Conservation (phyloP, 2,888 invertebrate species). For the Lasioglossum villosulum region DNA sequence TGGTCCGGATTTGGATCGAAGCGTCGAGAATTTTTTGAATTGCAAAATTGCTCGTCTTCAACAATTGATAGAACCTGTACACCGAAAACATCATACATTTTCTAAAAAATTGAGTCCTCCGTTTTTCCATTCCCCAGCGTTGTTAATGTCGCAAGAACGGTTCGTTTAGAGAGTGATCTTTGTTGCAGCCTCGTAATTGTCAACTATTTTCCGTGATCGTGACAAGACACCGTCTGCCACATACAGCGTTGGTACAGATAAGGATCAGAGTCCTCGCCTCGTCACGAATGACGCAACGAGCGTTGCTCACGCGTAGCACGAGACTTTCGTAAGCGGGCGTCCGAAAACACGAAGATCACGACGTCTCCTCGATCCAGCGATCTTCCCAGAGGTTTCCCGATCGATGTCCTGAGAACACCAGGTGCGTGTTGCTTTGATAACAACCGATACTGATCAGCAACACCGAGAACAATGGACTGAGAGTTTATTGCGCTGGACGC, state of each 20-base stretch:
- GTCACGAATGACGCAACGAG: slow-evolving; percentile 70
- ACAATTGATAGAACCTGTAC: too few species aligned
- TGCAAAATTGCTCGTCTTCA: too few species aligned
- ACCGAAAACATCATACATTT: too few species aligned
- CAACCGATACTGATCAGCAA: slow-evolving; percentile 19
- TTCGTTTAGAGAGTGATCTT: neutral
- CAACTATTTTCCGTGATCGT: slow-evolving; percentile 4
- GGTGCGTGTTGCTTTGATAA: slow-evolving; percentile 20
- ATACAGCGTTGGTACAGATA: slow-evolving; percentile 27
- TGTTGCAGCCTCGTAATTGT: neutral
- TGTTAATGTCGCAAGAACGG: neutral
- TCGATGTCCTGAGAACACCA: neutral
- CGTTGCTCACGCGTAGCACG: slow-evolving; percentile 60
- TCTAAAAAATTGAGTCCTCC: too few species aligned
- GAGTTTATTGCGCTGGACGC: slow-evolving; percentile 58
- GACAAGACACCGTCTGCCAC: neutral
- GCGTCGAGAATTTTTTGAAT: too few species aligned
- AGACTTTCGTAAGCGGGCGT: slow-evolving; percentile 59
- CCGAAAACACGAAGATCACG: neutral
- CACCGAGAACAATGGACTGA: slow-evolving; percentile 60
- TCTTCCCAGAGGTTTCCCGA: neutral
- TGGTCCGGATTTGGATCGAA: too few species aligned
- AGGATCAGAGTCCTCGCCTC: slow-evolving; percentile 52
- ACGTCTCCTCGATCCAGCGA: neutral
- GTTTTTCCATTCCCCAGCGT: neutral